phyloP scores from a whole-genome alignment of 2,113 vertebrate genomes.

The Chrysemys picta region DNA sequence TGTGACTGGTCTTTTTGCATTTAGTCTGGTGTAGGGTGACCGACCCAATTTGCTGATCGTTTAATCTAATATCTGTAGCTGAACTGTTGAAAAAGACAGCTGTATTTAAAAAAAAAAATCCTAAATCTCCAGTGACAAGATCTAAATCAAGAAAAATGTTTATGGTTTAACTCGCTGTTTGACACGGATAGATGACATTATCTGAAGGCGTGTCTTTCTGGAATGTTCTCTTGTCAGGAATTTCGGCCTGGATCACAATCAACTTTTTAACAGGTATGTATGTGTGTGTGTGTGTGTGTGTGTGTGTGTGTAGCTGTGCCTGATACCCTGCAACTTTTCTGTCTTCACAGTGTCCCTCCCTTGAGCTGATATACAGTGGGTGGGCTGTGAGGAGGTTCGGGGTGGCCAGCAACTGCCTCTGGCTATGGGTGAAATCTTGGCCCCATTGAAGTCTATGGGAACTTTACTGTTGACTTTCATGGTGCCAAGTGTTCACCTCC shows the following conservation, averaged over 20 bases:
- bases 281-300: no score
- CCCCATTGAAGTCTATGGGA: not conserved
- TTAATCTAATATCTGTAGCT: not conserved
- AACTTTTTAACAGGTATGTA: conserved; percentile 94
- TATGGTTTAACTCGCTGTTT: not conserved
- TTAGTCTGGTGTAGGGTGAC: not conserved
- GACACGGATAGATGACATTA: not conserved
- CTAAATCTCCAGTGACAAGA: not conserved
- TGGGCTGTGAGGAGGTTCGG: not conserved
- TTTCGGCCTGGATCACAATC: conserved; percentile 95
- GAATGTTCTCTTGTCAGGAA: conserved; percentile 79
- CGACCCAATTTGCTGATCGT: not conserved
- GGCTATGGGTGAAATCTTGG: not conserved
- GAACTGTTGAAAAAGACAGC: not conserved
- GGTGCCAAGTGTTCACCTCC: not conserved
- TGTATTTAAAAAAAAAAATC: not conserved
- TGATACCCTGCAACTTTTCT: not conserved
- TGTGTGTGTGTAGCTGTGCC: not conserved
- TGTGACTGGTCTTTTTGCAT: not conserved
- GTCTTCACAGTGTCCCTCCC: not conserved
- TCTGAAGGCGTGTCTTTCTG: conserved; percentile 12
- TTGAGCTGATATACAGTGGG: not conserved
- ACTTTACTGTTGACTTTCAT: not conserved
- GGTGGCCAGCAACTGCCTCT: not conserved
- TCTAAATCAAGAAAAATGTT: not conserved